Conservation (phyloP, 1,140 invertebrate species). For the Prorops nasuta region DNA sequence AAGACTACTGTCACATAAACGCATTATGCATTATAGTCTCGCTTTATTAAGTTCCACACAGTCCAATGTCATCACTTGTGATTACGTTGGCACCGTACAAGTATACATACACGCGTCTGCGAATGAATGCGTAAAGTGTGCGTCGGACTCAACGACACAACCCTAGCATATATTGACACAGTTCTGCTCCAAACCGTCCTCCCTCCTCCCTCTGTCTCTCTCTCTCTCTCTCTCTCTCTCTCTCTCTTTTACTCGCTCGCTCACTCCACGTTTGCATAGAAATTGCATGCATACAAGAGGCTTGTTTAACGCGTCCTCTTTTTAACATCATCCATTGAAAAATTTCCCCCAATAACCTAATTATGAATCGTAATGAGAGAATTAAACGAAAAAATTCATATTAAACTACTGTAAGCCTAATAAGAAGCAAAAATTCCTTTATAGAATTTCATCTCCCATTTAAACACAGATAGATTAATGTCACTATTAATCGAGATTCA, state of each 20-base stretch:
- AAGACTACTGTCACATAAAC: background rate
- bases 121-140: constrained; percentile 10
- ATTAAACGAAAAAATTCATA: constrained; percentile 20
- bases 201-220: background rate
- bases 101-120: background rate
- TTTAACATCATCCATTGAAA: too few relatives aligned
- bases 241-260: background rate
- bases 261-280: background rate
- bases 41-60: background rate
- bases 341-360: too few relatives aligned
- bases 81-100: background rate
- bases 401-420: too few relatives aligned
- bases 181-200: too few relatives aligned
- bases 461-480: too few relatives aligned
- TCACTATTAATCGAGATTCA: too few relatives aligned
- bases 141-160: constrained; percentile 2
- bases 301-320: too few relatives aligned
- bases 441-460: too few relatives aligned
- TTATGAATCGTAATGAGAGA: constrained; percentile 2
- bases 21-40: constrained; percentile 7
- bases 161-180: too few relatives aligned
- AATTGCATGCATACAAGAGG: constrained; percentile 13
- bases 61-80: background rate
- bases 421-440: too few relatives aligned
- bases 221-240: background rate